Evolutionary conservation across 2,888 invertebrate genomes (phyloP).

Genomic region (Drosophila testacea): DNA sequence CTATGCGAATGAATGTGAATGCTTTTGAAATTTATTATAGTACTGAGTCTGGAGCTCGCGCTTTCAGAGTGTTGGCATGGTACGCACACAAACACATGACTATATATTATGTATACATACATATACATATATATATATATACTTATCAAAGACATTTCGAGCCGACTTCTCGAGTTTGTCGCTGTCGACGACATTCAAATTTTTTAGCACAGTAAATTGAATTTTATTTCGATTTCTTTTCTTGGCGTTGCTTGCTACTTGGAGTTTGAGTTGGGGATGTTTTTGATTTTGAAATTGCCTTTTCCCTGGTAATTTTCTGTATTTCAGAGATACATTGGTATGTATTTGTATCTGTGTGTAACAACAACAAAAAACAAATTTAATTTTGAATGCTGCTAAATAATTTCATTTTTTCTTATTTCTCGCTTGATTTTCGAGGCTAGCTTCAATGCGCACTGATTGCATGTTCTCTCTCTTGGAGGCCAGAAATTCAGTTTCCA

Average conservation of each 20-base stretch:
- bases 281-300: conserved; percentile 65
- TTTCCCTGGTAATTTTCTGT: conserved; percentile 64
- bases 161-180: conserved; percentile 39
- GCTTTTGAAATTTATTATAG: conserved; percentile 80
- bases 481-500: conserved; percentile 15
- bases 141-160: conserved; percentile 60
- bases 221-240: conserved; percentile 74
- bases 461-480: conserved; percentile 37
- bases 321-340: conserved; percentile 41
- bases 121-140: conserved; percentile 17
- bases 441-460: conserved; percentile 66
- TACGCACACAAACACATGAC: conserved; percentile 16
- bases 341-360: conserved; percentile 19
- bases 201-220: conserved; percentile 71
- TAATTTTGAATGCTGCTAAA: conserved; percentile 74
- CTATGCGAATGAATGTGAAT: conserved; percentile 82
- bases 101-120: conserved; percentile 23
- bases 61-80: conserved; percentile 24
- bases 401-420: conserved; percentile 63
- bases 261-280: conserved; percentile 4
- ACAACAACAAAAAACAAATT: conserved; percentile 44
- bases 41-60: conserved; percentile 23
- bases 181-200: conserved; percentile 62
- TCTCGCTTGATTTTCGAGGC: conserved; percentile 61
- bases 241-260: conserved; percentile 10